Percentiles rank a stretch among this genome's conserved stretches.
Evolutionary conservation across 2,797 vertebrate genomes (phyloP).

Genomic region (Bradypodion pumilum): DNA sequence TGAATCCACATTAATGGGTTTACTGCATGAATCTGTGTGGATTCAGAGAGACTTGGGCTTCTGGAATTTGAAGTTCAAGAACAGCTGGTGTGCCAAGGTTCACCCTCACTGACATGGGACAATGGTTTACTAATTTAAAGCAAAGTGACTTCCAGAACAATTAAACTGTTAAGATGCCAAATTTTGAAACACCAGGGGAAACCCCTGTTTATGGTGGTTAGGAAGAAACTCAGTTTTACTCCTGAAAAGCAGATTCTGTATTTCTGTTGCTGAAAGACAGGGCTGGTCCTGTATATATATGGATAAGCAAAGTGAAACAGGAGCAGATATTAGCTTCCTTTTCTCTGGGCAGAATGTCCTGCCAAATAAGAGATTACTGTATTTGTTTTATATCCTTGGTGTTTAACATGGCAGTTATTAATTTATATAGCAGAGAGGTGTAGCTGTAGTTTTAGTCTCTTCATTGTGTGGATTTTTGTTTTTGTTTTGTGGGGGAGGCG

Average conservation of each 20-base stretch:
- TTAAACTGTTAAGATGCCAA: slow-evolving; percentile 13
- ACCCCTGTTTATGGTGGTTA: neutral
- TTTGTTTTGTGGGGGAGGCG: no score
- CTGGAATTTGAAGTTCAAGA: no score
- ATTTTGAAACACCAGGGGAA: slow-evolving; percentile 25
- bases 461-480: no score
- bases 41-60: no score
- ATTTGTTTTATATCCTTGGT: neutral
- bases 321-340: no score
- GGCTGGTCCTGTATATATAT: neutral
- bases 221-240: neutral
- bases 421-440: neutral
- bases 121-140: slow-evolving; percentile 24
- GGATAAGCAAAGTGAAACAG: neutral
- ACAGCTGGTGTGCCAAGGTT: no score
- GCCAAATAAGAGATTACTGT: neutral
- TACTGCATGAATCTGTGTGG: no score
- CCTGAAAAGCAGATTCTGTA: neutral
- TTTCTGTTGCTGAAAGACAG: neutral
- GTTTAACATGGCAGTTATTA: neutral
- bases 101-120: no score
- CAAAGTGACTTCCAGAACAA: neutral
- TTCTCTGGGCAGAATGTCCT: no score
- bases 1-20: no score
- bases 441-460: neutral